Evolutionary conservation across 2,888 invertebrate species (phyloP), one percentile per base, ranked within the genome.

Genomic region (Lysandra coridon): DNA sequence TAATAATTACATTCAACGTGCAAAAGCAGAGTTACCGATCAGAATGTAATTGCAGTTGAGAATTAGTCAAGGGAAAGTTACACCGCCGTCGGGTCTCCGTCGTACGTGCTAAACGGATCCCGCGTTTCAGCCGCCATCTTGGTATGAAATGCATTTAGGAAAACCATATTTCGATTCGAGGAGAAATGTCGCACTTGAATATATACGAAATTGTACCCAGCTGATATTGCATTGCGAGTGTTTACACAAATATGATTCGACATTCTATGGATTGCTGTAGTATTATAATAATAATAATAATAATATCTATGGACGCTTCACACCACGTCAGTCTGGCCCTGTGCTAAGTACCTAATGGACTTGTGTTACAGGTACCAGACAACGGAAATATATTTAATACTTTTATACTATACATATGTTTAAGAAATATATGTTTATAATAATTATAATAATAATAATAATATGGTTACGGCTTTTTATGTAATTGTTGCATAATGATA

Each of bases 41-140:
- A 33, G 33, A 33, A 37, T 33, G 6, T 69, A 69, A 69, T 69
- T 37, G 69, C 33, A 33, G 69, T 69, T 69, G 69, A 37, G 33
- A 69, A 69, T 69, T 69, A 14, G 33, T 33, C 33, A 69, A 14
- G 69, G 14, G 33, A 69, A 69, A 33, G 33, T 69, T 69, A 64
- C 12, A 37, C 40, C n/a, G 40, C 73, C 44, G 44, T 74, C 74
- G 6, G 40, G 23, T 44, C 17, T 10, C 3, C 57, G 44, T 44
- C 6, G 37, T 23, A n/a, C 74, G 23, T 40, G 76, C 7, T 76
- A 53, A 76, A 53, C 49, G 33, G 57, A 53, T 53, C 33, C 57
- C 76, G 53, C 75, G 49, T 44, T 44, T 84, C 82, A 82, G 83
- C 82, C 81, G 80, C 81, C 82, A 82, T 82, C 83, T 81, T 76